Evolutionary conservation across 2,113 vertebrate species (phyloP), one percentile per base, ranked within the genome.

Genomic region (Poeciliopsis occidentalis): DNA sequence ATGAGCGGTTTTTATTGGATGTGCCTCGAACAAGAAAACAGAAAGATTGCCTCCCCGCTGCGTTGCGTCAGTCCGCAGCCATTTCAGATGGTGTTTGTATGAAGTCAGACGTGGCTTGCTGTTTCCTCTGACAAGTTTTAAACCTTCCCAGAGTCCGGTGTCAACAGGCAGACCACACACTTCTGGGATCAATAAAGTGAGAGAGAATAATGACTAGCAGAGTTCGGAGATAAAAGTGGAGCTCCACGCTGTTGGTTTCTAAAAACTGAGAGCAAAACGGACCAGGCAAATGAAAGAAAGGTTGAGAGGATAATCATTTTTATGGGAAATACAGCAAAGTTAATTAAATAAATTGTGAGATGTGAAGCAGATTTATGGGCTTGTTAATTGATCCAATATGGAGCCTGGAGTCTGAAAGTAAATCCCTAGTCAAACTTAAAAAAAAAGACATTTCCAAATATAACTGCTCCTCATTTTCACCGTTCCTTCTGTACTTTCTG

Each of bases 81-180:
- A 69, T 75, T 81, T 79, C 75, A 69, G 77, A 75, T 77, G 24
- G 74, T 32, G 30, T 57, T 44, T 60, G 15, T 27, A 66, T 78
- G 83, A 87, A 76, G 72, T 82, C 81, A 71, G 75, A 75, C 69
- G 15, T 73, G 26, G 82, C 75, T 64, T 8, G 30, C 80, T 29
- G 73, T 83, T 83, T 79, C 78, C 69, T 74, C 72, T 41, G 73
- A 79, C 84, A 67, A 76, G 79, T 72, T 82, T 70, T 32, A 80
- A 90, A 81, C 78, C 57, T 76, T 69, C 60, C 61, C 71, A 78
- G 7, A 73, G 60, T 75, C n/a, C 65, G 70, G 78, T 79, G 65
- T 86, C 81, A 86, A 85, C 66, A 78, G 64, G 61, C 71, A 22
- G 78, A 79, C 81, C 88, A 79, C 90, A 84, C 84, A 70, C 69